These are phyloP conservation scores for Drosophila dives DNA, from an alignment of 2,888 invertebrate species.

Conservation along the genomic window DNA sequence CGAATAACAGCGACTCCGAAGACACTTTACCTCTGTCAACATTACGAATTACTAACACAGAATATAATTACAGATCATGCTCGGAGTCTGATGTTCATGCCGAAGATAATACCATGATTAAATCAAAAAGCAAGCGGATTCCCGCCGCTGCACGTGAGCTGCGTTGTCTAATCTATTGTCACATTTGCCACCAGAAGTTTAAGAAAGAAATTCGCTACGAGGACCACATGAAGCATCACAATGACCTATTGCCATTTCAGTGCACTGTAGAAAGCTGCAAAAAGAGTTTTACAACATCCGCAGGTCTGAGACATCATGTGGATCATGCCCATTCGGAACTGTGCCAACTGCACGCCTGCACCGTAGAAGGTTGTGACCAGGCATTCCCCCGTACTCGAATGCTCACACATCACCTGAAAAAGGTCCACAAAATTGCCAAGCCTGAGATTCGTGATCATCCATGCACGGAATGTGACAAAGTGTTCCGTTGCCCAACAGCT, in stretches of 20 bases:
- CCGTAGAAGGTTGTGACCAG: slow-evolving; percentile 78
- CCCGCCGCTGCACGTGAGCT: slow-evolving; percentile 57
- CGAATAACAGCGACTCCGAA: slow-evolving; percentile 62
- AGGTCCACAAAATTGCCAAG: slow-evolving; percentile 70
- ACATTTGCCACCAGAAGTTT: slow-evolving; percentile 81
- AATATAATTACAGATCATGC: slow-evolving; percentile 29
- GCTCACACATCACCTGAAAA: slow-evolving; percentile 78
- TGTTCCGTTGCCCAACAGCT: slow-evolving; percentile 82
- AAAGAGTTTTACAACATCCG: slow-evolving; percentile 79
- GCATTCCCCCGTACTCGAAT: slow-evolving; percentile 77
- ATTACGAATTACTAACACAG: slow-evolving; percentile 14
- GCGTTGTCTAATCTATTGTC: slow-evolving; percentile 73
- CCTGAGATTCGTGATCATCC: slow-evolving; percentile 72
- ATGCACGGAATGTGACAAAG: slow-evolving; percentile 81
- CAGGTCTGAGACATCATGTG: slow-evolving; percentile 75
- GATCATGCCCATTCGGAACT: slow-evolving; percentile 81
- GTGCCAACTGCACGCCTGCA: slow-evolving; percentile 70
- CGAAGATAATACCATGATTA: slow-evolving; percentile 31
- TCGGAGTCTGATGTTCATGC: slow-evolving; percentile 31
- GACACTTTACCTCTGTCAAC: slow-evolving; percentile 74
- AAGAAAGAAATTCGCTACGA: slow-evolving; percentile 76
- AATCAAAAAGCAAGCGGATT: slow-evolving; percentile 60
- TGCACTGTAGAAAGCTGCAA: slow-evolving; percentile 76
- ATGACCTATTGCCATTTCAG: slow-evolving; percentile 80
- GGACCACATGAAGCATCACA: slow-evolving; percentile 82